These are phyloP conservation scores for Jacana jacana DNA, from an alignment of 2,113 vertebrate genomes.

Conservation along the genomic window DNA sequence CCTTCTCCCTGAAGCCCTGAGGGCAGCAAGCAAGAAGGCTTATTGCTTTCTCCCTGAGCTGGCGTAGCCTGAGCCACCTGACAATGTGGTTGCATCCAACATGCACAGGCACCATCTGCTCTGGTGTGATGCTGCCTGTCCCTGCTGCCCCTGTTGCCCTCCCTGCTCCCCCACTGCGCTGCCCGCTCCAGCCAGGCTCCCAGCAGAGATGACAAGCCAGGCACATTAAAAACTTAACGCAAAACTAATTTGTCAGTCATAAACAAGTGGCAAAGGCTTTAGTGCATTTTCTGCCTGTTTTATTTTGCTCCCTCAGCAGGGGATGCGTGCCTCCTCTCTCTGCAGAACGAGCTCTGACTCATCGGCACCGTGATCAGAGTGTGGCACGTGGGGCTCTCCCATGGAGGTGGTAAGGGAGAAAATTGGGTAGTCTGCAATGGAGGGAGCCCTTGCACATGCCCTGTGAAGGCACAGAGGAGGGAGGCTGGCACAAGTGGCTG, in stretches of 20 bases:
- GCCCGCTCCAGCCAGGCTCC: background rate
- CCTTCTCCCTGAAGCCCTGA: background rate
- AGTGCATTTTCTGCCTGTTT: background rate
- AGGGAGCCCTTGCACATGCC: background rate
- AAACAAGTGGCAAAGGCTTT: background rate
- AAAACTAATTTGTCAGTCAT: background rate
- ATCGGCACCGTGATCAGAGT: background rate
- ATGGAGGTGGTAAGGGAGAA: background rate
- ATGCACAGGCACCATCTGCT: background rate
- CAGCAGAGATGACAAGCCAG: background rate
- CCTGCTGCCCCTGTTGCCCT: background rate
- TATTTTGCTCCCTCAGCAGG: background rate
- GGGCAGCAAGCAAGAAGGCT: background rate
- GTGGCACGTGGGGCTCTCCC: background rate
- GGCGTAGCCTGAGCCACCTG: background rate
- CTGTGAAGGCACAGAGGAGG: background rate
- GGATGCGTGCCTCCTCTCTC: background rate
- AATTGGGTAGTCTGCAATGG: background rate
- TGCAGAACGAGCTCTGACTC: background rate
- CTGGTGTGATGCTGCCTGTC: background rate
- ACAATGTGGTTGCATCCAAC: background rate
- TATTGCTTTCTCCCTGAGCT: background rate
- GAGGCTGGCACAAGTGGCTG: background rate
- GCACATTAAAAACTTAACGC: background rate
- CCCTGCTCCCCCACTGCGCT: background rate